Evolutionary conservation across 2,797 vertebrate genomes (phyloP).

Genomic region (Merluccius polli): DNA sequence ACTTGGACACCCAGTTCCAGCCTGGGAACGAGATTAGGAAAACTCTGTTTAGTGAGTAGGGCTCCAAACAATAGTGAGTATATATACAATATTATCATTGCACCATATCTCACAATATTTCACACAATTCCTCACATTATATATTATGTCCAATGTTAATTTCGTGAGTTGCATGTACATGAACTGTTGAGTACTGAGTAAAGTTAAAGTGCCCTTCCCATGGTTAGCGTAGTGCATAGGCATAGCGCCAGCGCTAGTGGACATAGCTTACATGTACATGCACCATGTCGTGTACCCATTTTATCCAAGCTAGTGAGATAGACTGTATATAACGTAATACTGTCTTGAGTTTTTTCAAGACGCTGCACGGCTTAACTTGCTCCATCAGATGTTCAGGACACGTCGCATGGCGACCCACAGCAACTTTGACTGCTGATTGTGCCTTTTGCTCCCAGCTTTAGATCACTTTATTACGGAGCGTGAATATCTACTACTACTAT

Average conservation of each 20-base stretch:
- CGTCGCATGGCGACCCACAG: too few relatives aligned
- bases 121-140: not conserved
- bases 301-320: not conserved
- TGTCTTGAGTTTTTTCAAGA: too few relatives aligned
- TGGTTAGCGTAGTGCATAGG: not conserved
- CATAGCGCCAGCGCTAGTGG: not conserved
- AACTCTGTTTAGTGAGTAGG: not conserved
- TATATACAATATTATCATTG: not conserved
- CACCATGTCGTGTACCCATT: not conserved
- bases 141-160: not conserved
- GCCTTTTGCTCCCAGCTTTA: too few relatives aligned
- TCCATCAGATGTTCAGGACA: too few relatives aligned
- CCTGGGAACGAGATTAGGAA: not conserved
- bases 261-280: too few relatives aligned
- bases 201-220: too few relatives aligned
- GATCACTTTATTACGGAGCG: too few relatives aligned
- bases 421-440: too few relatives aligned
- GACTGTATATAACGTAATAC: not conserved
- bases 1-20: not conserved
- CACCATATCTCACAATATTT: not conserved
- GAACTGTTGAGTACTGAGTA: too few relatives aligned
- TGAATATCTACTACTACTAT: too few relatives aligned
- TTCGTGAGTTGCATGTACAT: not conserved
- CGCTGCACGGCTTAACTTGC: too few relatives aligned
- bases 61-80: too few relatives aligned